Percentiles rank a stretch among this genome's conserved stretches.
phyloP scores from a whole-genome alignment of 2,113 vertebrate species.

The Cheirogaleus medius region DNA sequence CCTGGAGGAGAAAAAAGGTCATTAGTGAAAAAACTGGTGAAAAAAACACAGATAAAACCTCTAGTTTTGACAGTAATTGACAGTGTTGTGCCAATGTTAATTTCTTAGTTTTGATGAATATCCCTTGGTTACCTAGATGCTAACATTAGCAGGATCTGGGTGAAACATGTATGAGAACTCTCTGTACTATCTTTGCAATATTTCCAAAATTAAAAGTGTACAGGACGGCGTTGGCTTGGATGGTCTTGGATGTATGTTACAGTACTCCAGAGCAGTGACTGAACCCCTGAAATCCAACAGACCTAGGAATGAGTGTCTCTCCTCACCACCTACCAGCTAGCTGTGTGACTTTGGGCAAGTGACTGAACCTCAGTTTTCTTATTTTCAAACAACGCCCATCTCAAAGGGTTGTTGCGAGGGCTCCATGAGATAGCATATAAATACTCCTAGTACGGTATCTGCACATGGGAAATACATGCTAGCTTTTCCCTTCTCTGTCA shows the following conservation, averaged over 20 bases:
- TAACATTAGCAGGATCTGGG: background rate
- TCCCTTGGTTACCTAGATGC: background rate
- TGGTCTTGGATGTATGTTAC: accelerated
- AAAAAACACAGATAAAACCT: background rate
- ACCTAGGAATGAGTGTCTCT: no score
- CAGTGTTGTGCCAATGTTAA: background rate
- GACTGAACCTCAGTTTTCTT: background rate
- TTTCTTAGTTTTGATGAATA: background rate
- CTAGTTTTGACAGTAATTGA: background rate
- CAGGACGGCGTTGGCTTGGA: background rate
- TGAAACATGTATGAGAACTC: accelerated
- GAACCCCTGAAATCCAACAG: background rate
- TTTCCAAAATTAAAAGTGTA: background rate
- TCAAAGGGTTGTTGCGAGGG: accelerated
- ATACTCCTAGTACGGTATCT: background rate
- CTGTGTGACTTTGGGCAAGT: background rate
- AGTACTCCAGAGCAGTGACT: accelerated
- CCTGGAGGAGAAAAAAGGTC: background rate
- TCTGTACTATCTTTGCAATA: no score
- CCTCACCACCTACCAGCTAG: background rate
- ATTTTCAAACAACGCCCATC: background rate
- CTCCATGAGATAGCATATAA: accelerated
- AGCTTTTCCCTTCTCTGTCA: background rate
- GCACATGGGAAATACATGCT: background rate
- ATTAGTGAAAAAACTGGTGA: background rate